phyloP scores from a whole-genome alignment of 2,888 invertebrate genomes.

The Orthosia cruda region DNA sequence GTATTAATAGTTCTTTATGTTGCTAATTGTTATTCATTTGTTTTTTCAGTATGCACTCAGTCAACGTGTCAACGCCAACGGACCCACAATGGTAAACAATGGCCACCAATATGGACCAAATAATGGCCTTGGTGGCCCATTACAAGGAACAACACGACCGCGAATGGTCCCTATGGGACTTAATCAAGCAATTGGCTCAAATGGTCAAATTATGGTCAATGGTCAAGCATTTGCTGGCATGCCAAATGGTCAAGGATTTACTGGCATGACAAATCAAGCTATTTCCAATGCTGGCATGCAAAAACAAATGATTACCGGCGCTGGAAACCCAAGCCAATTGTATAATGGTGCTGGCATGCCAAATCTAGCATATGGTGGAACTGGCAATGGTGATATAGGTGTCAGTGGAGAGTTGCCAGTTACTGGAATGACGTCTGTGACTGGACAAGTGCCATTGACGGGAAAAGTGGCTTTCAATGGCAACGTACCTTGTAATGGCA shows the following conservation, averaged over 20 bases:
- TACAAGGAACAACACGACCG: conserved; percentile 14
- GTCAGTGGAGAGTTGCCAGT: conserved; percentile 74
- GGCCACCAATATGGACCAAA: conserved; percentile 28
- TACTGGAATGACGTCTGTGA: conserved; percentile 66
- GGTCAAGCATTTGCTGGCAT: conserved; percentile 11
- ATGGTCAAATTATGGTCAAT: conserved; percentile 17
- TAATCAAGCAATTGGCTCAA: conserved; percentile 23
- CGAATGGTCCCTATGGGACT: conserved; percentile 24
- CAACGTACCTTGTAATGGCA: conserved; percentile 56
- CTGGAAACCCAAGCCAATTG: background rate
- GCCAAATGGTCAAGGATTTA: conserved; percentile 13
- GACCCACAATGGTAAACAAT: conserved; percentile 26
- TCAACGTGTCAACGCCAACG: conserved; percentile 25
- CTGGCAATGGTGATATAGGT: conserved; percentile 67
- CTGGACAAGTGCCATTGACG: conserved; percentile 60
- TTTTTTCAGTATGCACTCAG: conserved; percentile 52
- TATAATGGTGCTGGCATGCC: conserved; percentile 9
- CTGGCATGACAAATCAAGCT: conserved; percentile 5
- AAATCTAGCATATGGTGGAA: conserved; percentile 48
- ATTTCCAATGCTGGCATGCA: background rate
- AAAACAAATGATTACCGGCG: background rate
- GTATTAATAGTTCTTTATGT: background rate
- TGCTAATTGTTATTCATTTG: background rate
- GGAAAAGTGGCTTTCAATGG: conserved; percentile 64
- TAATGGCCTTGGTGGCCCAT: background rate